Percentiles rank a stretch among this genome's conserved stretches.
phyloP scores from a whole-genome alignment of 2,113 vertebrate genomes.

The Cheirogaleus medius region DNA sequence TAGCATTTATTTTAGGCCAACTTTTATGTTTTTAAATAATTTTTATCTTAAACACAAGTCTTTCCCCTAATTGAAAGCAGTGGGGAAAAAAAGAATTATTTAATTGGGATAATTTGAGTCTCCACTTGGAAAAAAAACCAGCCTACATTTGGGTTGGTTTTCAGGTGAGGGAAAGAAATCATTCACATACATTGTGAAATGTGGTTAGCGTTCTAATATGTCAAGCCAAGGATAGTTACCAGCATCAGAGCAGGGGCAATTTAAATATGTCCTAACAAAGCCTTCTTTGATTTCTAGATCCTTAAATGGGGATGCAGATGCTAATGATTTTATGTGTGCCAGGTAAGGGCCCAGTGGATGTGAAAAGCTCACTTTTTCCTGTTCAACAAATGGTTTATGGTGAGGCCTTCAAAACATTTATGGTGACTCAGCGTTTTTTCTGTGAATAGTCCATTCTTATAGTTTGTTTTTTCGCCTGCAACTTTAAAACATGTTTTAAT shows the following conservation, averaged over 20 bases:
- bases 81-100: background rate
- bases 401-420: background rate
- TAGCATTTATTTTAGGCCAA: background rate
- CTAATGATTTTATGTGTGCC: background rate
- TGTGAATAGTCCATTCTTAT: background rate
- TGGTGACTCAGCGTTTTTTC: background rate
- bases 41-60: background rate
- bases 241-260: background rate
- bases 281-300: conserved; percentile 33
- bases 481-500: background rate
- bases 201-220: background rate
- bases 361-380: background rate
- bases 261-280: background rate
- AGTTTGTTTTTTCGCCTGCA: background rate
- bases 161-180: background rate
- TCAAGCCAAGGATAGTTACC: background rate
- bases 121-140: background rate
- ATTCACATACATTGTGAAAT: background rate
- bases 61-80: background rate
- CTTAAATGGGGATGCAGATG: background rate
- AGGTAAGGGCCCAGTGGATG: background rate
- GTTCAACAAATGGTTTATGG: background rate
- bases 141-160: background rate
- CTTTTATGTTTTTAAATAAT: background rate
- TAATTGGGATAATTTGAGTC: background rate